Evolutionary conservation across 2,888 invertebrate genomes (phyloP), one percentile per base, ranked within the genome.

Genomic region (Liopterus haemorrhoidalis): DNA sequence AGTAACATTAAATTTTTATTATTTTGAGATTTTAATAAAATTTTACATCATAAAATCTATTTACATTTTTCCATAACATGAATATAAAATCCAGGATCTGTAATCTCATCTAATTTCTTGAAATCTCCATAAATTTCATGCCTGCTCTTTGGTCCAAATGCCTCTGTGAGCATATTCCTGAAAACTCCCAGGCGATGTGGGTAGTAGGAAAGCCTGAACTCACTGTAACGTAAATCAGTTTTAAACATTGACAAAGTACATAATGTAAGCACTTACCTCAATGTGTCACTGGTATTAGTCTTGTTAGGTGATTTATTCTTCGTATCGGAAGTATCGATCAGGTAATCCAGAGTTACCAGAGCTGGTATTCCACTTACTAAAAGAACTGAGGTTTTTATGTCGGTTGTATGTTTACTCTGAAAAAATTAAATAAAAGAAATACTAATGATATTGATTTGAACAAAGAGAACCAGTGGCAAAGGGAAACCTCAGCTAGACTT

Each of bases 151-250:
- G 68, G 61, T 30, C 79, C 79, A 62, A 91, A 91, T 2, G 81
- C 78, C 36, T 82, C 79, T 51, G 73, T 70, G 47, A 92, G 65
- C 71, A 90, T 83, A 19, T 69, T 60, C 0, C 75, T 79, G 70
- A 92, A 92, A 16, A 74, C 71, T 31, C 76, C 71, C 56, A 91
- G 65, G 50, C 78, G 78, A 65, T 92, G 90, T 0, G 91, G 92
- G 70, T 88, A 90, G 69, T 91, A 92, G 20, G 89, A 90, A 20
- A 92, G 70, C 2, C 91, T 79, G 67, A 92, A 92, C 58, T 88
- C 83, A 59, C 85, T 88, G 67, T 30, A 69, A 69, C 49, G 43
- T 47, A 48, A 52, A 48, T 43, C 22, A 48, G n/a, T n/a, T n/a
- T 12, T 19, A 22, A 42, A 30, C 19, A 27, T 27, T n/a, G n/a